phyloP scores from a whole-genome alignment of 2,113 vertebrate genomes.

The Rhipidura dahli region DNA sequence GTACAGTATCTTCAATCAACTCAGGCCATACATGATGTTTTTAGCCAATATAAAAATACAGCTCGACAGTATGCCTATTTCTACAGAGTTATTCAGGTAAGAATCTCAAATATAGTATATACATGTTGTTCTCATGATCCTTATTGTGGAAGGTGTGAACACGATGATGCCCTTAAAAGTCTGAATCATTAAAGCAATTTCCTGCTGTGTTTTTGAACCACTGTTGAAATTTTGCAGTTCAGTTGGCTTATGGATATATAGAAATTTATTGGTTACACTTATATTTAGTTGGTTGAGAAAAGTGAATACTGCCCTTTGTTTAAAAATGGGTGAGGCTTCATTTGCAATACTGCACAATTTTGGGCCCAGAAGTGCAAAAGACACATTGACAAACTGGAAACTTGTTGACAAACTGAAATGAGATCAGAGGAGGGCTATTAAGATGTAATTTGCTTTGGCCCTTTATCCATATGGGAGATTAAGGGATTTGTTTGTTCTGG shows the following conservation, averaged over 20 bases:
- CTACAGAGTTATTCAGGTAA: conserved; percentile 96
- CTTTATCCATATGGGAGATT: background rate
- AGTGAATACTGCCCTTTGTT: background rate
- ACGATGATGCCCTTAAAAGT: background rate
- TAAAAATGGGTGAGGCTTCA: background rate
- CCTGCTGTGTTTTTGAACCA: background rate
- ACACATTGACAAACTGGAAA: background rate
- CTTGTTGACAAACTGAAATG: background rate
- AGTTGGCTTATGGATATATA: background rate
- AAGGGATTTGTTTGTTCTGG: background rate
- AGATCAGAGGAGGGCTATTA: background rate
- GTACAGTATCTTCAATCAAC: conserved; percentile 90
- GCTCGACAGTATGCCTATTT: conserved; percentile 98
- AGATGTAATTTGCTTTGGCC: background rate
- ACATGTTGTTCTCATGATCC: background rate
- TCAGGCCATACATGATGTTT: conserved; percentile 91
- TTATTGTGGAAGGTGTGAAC: background rate
- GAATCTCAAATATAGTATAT: background rate
- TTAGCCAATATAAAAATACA: conserved; percentile 98
- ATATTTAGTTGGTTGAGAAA: background rate
- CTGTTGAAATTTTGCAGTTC: background rate
- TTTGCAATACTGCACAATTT: background rate
- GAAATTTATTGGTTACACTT: background rate
- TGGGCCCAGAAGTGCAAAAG: background rate
- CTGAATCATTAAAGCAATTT: background rate